These are phyloP conservation scores for Mirounga angustirostris DNA, from an alignment of 2,113 vertebrate species.

Conservation along the genomic window DNA sequence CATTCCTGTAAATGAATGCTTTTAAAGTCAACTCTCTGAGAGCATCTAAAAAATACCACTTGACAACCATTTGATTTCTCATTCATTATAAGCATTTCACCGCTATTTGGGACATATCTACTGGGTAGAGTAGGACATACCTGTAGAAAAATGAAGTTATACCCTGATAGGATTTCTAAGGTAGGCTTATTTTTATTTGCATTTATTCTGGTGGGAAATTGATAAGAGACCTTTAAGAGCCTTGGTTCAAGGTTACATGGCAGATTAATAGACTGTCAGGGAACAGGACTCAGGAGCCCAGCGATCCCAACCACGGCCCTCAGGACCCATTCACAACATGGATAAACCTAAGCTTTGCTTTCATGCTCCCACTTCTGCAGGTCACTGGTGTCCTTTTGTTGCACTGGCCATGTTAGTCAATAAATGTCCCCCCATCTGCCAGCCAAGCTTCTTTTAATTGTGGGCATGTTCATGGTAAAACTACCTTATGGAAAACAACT, in stretches of 20 bases:
- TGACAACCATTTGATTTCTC: constrained; percentile 32
- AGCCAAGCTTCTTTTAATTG: neutral
- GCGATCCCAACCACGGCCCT: neutral
- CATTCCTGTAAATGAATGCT: constrained; percentile 19
- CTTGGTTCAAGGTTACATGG: neutral
- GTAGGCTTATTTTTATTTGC: constrained; percentile 22
- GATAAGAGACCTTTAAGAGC: constrained; percentile 33
- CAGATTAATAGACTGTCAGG: neutral
- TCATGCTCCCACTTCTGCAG: neutral
- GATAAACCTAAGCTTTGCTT: neutral
- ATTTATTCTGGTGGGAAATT: constrained; percentile 38
- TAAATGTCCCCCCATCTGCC: neutral
- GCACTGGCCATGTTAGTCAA: neutral
- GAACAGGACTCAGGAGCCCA: neutral
- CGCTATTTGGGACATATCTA: neutral
- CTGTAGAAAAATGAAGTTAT: neutral
- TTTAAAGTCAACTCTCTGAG: constrained; percentile 43
- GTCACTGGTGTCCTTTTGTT: neutral
- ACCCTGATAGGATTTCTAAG: neutral
- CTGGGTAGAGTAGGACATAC: neutral
- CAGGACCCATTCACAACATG: neutral
- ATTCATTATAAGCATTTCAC: neutral
- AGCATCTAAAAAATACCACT: constrained; percentile 34
- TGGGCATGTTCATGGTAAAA: neutral
- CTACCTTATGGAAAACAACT: neutral